These are phyloP conservation scores for Erebia aethiops DNA, from an alignment of 2,888 invertebrate genomes.

Conservation along the genomic window DNA sequence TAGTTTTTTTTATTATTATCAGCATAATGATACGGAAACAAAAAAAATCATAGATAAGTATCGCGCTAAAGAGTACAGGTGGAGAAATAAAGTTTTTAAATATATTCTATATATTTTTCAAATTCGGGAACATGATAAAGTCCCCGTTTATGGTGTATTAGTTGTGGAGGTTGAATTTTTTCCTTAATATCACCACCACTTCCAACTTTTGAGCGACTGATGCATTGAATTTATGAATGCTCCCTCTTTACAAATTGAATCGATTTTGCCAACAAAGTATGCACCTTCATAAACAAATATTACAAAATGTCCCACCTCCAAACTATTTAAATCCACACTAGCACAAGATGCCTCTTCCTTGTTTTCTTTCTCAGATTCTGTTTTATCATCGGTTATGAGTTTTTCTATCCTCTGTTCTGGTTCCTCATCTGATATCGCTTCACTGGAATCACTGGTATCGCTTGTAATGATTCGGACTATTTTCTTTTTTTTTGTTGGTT, in stretches of 20 bases:
- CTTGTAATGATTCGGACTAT: conserved; percentile 15
- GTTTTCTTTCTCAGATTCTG: conserved; percentile 14
- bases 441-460: conserved; percentile 15
- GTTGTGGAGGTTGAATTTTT: conserved; percentile 17
- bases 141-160: conserved; percentile 14
- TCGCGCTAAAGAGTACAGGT: not conserved
- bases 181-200: conserved; percentile 14
- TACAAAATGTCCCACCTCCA: conserved; percentile 12
- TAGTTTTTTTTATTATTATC: too few relatives aligned
- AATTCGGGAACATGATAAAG: conserved; percentile 8
- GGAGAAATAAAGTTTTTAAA: conserved; percentile 16
- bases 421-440: conserved; percentile 16
- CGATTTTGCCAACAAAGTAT: conserved; percentile 16
- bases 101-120: conserved; percentile 14
- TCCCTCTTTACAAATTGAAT: conserved; percentile 12
- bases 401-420: conserved; percentile 15
- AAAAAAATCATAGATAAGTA: too few relatives aligned
- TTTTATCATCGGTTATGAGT: conserved; percentile 15
- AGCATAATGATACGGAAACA: too few relatives aligned
- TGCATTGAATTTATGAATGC: conserved; percentile 12
- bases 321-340: conserved; percentile 12
- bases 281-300: conserved; percentile 13
- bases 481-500: conserved; percentile 14
- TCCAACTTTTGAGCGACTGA: conserved; percentile 14
- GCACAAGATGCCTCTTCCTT: conserved; percentile 15